Evolutionary conservation across 2,797 vertebrate genomes (phyloP).

Genomic region (Anolis apletophallus): DNA sequence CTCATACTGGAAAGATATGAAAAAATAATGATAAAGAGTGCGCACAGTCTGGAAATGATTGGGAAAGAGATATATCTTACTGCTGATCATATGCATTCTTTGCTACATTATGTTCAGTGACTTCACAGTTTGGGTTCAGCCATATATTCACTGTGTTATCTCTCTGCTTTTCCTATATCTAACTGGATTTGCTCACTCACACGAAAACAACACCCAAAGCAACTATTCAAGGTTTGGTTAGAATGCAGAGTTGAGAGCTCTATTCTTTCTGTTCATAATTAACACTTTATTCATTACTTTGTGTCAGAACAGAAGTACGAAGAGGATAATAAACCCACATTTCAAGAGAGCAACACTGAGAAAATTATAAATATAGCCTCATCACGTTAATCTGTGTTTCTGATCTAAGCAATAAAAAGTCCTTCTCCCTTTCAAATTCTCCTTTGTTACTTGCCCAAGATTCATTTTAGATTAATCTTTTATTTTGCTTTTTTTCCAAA

Average conservation of each 20-base stretch:
- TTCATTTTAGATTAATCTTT: conserved; percentile 93
- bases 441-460: conserved; percentile 78
- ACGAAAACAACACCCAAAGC: conserved; percentile 40
- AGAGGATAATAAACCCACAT: conserved; percentile 67
- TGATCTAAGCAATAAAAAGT: conserved; percentile 76
- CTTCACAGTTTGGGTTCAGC: neutral
- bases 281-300: conserved; percentile 52
- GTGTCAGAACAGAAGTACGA: conserved; percentile 42
- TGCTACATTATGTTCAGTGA: neutral
- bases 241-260: conserved; percentile 45
- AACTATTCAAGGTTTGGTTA: conserved; percentile 48
- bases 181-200: neutral
- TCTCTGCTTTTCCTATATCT: neutral
- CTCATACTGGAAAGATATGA: neutral
- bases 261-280: conserved; percentile 55
- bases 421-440: conserved; percentile 73
- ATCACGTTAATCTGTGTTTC: conserved; percentile 73
- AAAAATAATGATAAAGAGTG: neutral
- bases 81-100: neutral
- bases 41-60: neutral
- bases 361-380: conserved; percentile 73
- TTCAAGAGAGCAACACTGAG: conserved; percentile 61
- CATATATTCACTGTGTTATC: neutral
- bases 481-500: conserved; percentile 93
- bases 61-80: neutral